Evolutionary conservation across 2,113 vertebrate species (phyloP).

Genomic region (Misgurnus anguillicaudatus): DNA sequence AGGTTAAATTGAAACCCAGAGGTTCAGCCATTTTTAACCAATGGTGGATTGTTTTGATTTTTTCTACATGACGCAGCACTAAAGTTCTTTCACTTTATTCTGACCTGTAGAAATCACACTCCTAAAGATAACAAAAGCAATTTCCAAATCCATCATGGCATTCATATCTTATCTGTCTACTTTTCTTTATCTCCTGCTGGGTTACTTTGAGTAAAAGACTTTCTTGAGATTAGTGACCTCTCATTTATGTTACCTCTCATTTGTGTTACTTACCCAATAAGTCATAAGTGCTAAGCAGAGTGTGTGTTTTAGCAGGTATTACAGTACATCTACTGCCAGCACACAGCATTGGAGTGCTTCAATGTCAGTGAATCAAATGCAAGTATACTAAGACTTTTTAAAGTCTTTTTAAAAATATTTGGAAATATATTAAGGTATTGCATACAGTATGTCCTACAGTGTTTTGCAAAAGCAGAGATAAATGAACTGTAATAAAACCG

Average conservation of each 20-base stretch:
- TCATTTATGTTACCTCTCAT: conserved; percentile 10
- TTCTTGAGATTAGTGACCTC: not conserved
- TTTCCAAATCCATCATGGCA: conserved; percentile 31
- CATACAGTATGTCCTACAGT: not conserved
- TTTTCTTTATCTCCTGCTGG: conserved; percentile 32
- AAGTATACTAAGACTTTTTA: not conserved
- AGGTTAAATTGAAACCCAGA: too few species aligned
- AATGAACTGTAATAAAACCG: not conserved
- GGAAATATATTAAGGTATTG: conserved; percentile 8
- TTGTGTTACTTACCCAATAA: conserved; percentile 31
- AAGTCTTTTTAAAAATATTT: not conserved
- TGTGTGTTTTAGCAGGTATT: not conserved
- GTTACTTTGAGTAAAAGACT: conserved; percentile 22
- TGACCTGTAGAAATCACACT: conserved; percentile 33
- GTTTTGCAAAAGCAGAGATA: not conserved
- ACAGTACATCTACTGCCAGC: not conserved
- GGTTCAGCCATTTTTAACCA: too few species aligned
- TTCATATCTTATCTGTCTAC: conserved; percentile 13
- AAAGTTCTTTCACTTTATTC: conserved; percentile 24
- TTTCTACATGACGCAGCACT: conserved; percentile 3
- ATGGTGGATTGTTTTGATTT: not conserved
- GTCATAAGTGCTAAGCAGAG: not conserved
- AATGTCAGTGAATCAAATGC: conserved; percentile 1
- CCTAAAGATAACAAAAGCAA: conserved; percentile 33
- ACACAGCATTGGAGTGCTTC: conserved; percentile 3